These are phyloP conservation scores for Paramormyrops kingsleyae DNA, from an alignment of 2,113 vertebrate species.

Conservation along the genomic window DNA sequence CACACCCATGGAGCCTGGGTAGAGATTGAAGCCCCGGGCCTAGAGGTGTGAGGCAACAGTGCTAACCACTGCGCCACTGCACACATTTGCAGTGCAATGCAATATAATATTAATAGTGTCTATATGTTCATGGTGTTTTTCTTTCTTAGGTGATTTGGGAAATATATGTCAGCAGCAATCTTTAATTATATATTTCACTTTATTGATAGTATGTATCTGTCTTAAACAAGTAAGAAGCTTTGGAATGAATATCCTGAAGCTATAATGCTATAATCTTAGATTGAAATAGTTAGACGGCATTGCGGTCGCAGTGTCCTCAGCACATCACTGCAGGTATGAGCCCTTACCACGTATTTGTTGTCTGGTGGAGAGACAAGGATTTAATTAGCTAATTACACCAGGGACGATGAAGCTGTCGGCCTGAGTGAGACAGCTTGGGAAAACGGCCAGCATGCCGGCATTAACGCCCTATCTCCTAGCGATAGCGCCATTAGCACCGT, in stretches of 20 bases:
- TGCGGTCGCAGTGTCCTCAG: background rate
- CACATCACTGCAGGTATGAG: background rate
- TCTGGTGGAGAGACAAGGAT: conserved; percentile 9
- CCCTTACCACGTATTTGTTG: conserved; percentile 8
- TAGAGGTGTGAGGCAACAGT: background rate
- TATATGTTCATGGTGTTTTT: background rate
- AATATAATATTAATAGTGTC: background rate
- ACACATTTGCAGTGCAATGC: background rate
- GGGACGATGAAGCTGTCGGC: background rate
- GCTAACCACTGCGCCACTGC: background rate
- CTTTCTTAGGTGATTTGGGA: background rate
- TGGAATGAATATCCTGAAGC: background rate
- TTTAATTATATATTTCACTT: background rate
- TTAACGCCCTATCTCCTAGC: background rate
- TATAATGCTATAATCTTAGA: background rate
- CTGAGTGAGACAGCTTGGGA: background rate
- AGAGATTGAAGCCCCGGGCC: background rate
- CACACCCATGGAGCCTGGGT: background rate
- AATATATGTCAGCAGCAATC: background rate
- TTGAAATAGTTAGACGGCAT: background rate
- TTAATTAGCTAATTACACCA: conserved; percentile 14
- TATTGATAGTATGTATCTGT: background rate
- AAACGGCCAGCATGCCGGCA: background rate
- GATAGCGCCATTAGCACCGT: background rate
- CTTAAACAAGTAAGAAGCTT: background rate